Evolutionary conservation across 2,888 invertebrate species (phyloP).

Genomic region (Thalpophila matura): DNA sequence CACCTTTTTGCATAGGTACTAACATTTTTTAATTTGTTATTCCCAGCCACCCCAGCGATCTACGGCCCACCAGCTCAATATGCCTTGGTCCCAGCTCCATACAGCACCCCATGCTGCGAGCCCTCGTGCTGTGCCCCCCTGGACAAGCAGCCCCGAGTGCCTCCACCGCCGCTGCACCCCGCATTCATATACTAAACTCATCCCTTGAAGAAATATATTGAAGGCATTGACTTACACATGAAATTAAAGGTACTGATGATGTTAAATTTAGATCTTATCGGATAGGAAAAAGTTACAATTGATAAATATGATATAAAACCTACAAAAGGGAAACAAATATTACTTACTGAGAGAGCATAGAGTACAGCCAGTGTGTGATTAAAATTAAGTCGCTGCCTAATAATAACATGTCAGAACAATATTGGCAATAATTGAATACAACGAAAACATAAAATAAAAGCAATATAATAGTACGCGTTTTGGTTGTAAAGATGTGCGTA

Average conservation of each 20-base stretch:
- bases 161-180: constrained; percentile 84
- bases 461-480: not conserved
- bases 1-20: too few relatives aligned
- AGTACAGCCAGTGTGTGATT: not conserved
- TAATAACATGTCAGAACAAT: constrained; percentile 4
- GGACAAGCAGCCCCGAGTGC: constrained; percentile 84
- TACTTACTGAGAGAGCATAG: not conserved
- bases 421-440: constrained; percentile 32
- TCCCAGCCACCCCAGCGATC: constrained; percentile 81
- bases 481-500: not conserved
- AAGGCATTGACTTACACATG: constrained; percentile 49
- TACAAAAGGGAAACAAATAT: not conserved
- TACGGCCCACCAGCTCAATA: constrained; percentile 86
- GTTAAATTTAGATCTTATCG: not conserved
- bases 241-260: constrained; percentile 6
- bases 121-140: constrained; percentile 84
- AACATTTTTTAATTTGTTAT: not conserved
- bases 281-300: not conserved
- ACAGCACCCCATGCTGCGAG: constrained; percentile 83
- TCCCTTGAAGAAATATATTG: constrained; percentile 46
- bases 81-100: constrained; percentile 83
- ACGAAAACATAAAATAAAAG: constrained; percentile 18
- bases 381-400: not conserved
- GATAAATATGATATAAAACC: not conserved
- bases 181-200: constrained; percentile 85